Conservation (phyloP, 2,888 invertebrate species). For the Adelognathus sp. region DNA sequence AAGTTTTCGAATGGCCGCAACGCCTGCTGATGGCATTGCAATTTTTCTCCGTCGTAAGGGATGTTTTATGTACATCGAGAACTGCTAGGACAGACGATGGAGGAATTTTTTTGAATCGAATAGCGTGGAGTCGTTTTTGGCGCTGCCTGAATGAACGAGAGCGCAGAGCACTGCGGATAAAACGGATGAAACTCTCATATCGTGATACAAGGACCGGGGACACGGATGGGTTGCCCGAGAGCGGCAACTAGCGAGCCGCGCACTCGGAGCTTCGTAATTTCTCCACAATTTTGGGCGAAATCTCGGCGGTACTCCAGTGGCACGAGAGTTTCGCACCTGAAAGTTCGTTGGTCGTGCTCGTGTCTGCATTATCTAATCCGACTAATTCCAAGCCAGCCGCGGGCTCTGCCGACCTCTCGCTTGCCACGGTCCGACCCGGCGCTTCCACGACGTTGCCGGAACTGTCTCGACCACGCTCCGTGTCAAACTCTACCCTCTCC, state of each 20-base stretch:
- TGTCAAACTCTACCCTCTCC: slow-evolving; percentile 14
- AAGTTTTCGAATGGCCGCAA: too few relatives aligned
- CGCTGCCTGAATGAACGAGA: background rate
- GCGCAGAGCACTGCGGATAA: background rate
- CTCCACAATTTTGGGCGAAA: slow-evolving; percentile 53
- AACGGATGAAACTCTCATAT: slow-evolving; percentile 38
- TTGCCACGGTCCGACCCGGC: slow-evolving; percentile 7
- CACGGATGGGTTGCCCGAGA: slow-evolving; percentile 11
- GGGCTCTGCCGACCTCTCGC: slow-evolving; percentile 3
- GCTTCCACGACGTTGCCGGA: slow-evolving; percentile 22
- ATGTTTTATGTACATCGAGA: too few relatives aligned
- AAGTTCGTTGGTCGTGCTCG: slow-evolving; percentile 64
- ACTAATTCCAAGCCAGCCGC: slow-evolving; percentile 57
- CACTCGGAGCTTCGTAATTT: slow-evolving; percentile 45
- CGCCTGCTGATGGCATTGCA: too few relatives aligned
- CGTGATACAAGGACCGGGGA: slow-evolving; percentile 24
- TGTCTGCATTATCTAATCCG: slow-evolving; percentile 72
- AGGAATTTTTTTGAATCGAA: too few relatives aligned
- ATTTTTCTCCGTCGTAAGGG: too few relatives aligned
- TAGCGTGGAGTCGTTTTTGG: background rate
- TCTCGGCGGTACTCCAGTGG: slow-evolving; percentile 54
- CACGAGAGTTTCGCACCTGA: slow-evolving; percentile 62
- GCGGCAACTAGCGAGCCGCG: slow-evolving; percentile 26
- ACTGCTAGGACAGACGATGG: too few relatives aligned
- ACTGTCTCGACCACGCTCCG: background rate